Evolutionary conservation across 2,113 vertebrate species (phyloP), one percentile per base, ranked within the genome.

Genomic region (Alethe diademata): DNA sequence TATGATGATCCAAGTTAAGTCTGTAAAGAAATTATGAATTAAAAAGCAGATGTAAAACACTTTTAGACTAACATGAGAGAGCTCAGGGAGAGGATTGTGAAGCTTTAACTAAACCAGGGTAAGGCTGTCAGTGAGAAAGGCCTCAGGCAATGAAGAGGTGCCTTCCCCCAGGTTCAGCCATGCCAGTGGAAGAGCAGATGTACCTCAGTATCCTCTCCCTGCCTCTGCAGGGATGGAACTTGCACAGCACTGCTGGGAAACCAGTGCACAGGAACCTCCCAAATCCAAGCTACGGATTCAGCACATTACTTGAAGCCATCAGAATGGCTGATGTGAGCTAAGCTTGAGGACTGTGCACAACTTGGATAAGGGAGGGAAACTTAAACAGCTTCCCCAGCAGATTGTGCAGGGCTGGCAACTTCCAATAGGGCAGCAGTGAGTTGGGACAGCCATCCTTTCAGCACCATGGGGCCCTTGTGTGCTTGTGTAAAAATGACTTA

Each of bases 21-120:
- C 75, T 80, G 58, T 76, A 93, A 86, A 85, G 67, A 94, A 97
- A 91, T 91, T 54, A 88, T 38, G 33, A 96, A 93, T 66, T 94
- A 83, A 95, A 93, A 96, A 94, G 47, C 56, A 95, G 74, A 65
- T 56, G 42, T 92, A 90, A 94, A 78, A 67, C 54, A 86, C 42
- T 93, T 94, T 86, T 51, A 86, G 29, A 88, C 54, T 73, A 87
- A 73, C 58, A 78, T 62, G 51, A 62, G 47, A 66, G 62, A 80
- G 50, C 71, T 88, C 60, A 40, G 47, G 19, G 36, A 79, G 62
- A 74, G 54, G 54, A 86, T 11, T 56, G 35, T 0, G 1, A 15
- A 47, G 47, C 22, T 95, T 92, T 70, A 91, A 86, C 70, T 54
- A 91, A 66, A 25, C 4, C 50, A 54, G 36, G 20, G 42, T 33